Base-by-base conservation (phyloP, 1,140 invertebrate species). In the Monochamus saltuarius region DNA sequence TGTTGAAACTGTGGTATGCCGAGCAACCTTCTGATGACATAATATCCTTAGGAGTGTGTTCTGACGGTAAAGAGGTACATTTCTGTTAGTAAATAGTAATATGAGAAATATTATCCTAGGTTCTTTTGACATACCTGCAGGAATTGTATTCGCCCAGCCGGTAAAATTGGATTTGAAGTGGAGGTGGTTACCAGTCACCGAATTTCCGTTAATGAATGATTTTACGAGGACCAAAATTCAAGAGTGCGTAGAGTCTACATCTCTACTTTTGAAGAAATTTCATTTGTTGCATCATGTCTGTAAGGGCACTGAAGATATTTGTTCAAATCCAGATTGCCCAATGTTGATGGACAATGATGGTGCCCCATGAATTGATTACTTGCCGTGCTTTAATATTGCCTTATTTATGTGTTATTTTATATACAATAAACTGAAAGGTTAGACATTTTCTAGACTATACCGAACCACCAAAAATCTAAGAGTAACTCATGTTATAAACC, bases 121-220 rank as follows among this genome's bases (percentile, higher is more conserved):
- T 29, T 71, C 75, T n/a, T 81, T 80, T 75, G 79, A 75, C 39
- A 71, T 82, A 59, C 67, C 70, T 11, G 75, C 77, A 55, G 63
- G 76, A 42, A 74, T 80, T 29, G 63, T 73, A 43, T 79, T 82
- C 74, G 81, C 80, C n/a, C 80, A 82, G 69, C 79, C 80, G 10
- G 74, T 73, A 19, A 68, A 69, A 19, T 72, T 77, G 11, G 61
- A 70, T 38, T 34, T 72, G n/a, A 70, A 75, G 50, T 71, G 68
- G 7, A 65, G 64, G 57, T 82, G 80, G 80, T 57, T 46, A 56
- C 77, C 79, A 13, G 75, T 74, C 13, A 56, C 56, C 49, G 68
- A 75, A 57, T 81, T 70, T 70, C 65, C 77, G 37, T 13, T 64
- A 1, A 43, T 74, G 40, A 53, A 58, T 36, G 53, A 62, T n/a